Conservation (phyloP, 1,140 invertebrate species). For the Ooceraea biroi region DNA sequence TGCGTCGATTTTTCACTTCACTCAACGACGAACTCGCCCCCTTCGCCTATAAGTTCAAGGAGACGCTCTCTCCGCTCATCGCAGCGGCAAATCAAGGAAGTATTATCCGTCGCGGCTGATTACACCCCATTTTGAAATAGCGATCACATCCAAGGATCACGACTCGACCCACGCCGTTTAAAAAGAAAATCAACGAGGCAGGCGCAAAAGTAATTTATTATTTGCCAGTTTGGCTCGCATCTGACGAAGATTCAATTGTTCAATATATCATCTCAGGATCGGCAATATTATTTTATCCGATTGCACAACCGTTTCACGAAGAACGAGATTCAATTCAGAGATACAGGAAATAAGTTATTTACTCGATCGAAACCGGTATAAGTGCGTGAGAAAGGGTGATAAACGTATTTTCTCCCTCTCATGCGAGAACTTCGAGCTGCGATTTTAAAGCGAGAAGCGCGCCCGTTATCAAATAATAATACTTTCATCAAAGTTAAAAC, state of each 20-base stretch:
- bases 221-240: conserved; percentile 1
- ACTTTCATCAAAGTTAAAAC: too few relatives aligned
- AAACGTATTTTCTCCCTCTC: not conserved
- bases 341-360: conserved; percentile 5
- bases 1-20: conserved; percentile 67
- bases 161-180: not conserved
- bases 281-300: not conserved
- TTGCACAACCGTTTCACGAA: not conserved
- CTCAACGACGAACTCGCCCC: conserved; percentile 33
- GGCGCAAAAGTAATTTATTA: conserved; percentile 10
- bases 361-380: conserved; percentile 27
- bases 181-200: conserved; percentile 30
- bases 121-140: conserved; percentile 35
- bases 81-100: conserved; percentile 32
- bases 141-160: conserved; percentile 16
- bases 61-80: conserved; percentile 36
- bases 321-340: conserved; percentile 5
- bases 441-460: not conserved
- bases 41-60: conserved; percentile 35
- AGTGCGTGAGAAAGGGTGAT: not conserved
- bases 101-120: conserved; percentile 42
- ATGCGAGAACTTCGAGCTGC: not conserved
- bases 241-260: not conserved
- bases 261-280: not conserved
- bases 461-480: not conserved